These are phyloP conservation scores for Magallana gigas DNA, from an alignment of 1,140 invertebrate genomes.

Conservation along the genomic window DNA sequence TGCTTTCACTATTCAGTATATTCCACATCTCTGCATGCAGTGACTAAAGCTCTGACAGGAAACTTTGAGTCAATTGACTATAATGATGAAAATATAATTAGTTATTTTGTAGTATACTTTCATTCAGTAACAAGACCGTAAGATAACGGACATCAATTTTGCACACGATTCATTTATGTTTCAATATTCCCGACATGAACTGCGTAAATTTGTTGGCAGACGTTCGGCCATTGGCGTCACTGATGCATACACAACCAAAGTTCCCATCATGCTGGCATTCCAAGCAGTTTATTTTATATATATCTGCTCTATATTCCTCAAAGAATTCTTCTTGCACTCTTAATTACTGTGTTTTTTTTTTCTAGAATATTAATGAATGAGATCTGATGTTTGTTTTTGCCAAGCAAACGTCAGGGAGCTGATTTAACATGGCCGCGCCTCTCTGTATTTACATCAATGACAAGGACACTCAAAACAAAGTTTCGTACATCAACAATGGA, in stretches of 20 bases:
- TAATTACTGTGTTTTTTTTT: constrained; percentile 3
- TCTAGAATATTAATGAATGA: constrained; percentile 33
- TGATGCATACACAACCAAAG: neutral
- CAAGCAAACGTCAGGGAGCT: neutral
- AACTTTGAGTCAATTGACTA: no score
- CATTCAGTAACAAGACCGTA: neutral
- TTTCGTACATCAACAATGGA: neutral
- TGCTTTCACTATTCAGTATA: no score
- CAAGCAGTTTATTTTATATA: neutral
- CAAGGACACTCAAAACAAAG: neutral
- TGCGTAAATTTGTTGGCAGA: constrained; percentile 29
- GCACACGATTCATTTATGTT: neutral
- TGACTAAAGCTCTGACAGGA: no score
- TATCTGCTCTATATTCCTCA: constrained; percentile 8
- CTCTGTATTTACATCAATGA: constrained; percentile 18
- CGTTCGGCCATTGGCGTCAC: constrained; percentile 2
- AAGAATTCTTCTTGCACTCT: neutral
- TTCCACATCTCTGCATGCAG: no score
- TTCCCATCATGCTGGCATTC: neutral
- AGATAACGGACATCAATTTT: neutral
- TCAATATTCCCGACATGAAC: constrained; percentile 13
- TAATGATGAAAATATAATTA: no score
- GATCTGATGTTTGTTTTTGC: constrained; percentile 4
- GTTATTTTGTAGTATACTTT: neutral
- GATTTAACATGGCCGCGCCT: constrained; percentile 23